Base-by-base conservation (phyloP, 2,113 vertebrate species). In the Hepsetus odoe region DNA sequence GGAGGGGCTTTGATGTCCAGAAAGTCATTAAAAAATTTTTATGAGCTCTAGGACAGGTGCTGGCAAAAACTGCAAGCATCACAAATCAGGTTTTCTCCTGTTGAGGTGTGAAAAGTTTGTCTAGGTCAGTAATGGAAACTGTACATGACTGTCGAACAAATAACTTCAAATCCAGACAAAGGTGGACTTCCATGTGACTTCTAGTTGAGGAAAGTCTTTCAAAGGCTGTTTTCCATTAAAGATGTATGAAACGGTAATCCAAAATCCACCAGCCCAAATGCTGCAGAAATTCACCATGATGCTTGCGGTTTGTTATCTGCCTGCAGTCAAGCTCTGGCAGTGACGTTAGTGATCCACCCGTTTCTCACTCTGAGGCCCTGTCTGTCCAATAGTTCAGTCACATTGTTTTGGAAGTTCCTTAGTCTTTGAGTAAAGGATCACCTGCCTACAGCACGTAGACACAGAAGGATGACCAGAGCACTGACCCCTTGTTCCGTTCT, bases 401-500 rank as follows among this genome's bases (percentile, higher is more conserved):
- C 18, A 13, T 14, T 61, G 5, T 64, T n/a, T 64, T 33, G 30
- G 59, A 35, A 35, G n/a, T 35, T 16, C 59, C 9, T 64, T 64
- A 20, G 59, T 64, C 5, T 62, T 62, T 16, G 20, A 18, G 59
- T 30, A 30, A 26, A 30, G 5, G 28, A 62, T 62, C 10, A 16
- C 12, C 26, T 28, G 26, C 18, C 12, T 26, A n/a, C n/a, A n/a
- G n/a, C n/a, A n/a, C n/a, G n/a, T n/a, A n/a, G n/a, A n/a, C n/a
- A n/a, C n/a, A n/a, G n/a, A n/a, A n/a, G n/a, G n/a, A n/a, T n/a
- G n/a, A n/a, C n/a, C n/a, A n/a, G n/a, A n/a, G n/a, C 64, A 44
- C 28, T 77, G 64, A 77, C 74, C 65, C 14, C 53, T 62, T 67
- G 74, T 76, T 77, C 24, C 14, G 14, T 38, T 28, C 46, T 62